Conservation (phyloP, 2,797 vertebrate genomes). For the Eospalax fontanierii region DNA sequence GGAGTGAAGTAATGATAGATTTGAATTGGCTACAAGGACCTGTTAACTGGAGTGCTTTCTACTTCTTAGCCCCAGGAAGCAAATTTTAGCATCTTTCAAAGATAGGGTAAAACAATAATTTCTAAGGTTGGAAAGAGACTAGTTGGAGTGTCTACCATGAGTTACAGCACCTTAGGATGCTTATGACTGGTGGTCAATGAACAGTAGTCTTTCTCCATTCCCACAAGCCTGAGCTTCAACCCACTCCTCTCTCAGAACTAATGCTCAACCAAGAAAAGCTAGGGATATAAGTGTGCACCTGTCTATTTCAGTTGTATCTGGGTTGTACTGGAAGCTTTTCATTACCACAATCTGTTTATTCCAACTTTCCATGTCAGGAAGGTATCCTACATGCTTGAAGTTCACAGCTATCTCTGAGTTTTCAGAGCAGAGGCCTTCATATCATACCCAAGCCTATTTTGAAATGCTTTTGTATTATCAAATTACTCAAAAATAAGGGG, state of each 20-base stretch:
- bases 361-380: neutral
- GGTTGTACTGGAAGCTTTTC: neutral
- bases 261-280: too few species aligned
- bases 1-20: too few species aligned
- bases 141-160: neutral
- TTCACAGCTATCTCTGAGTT: neutral
- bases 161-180: neutral
- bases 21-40: too few species aligned
- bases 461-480: constrained; percentile 21
- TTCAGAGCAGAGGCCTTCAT: neutral
- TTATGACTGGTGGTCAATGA: neutral
- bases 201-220: neutral
- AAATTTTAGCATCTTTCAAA: too few species aligned
- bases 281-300: too few species aligned
- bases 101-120: too few species aligned
- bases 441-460: neutral
- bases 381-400: neutral
- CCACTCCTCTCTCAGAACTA: neutral
- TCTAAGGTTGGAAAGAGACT: neutral
- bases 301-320: too few species aligned
- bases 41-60: too few species aligned
- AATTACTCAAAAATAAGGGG: neutral
- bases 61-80: too few species aligned
- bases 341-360: neutral
- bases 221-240: neutral